phyloP scores from a whole-genome alignment of 2,888 invertebrate genomes.

The Aquatica leii region DNA sequence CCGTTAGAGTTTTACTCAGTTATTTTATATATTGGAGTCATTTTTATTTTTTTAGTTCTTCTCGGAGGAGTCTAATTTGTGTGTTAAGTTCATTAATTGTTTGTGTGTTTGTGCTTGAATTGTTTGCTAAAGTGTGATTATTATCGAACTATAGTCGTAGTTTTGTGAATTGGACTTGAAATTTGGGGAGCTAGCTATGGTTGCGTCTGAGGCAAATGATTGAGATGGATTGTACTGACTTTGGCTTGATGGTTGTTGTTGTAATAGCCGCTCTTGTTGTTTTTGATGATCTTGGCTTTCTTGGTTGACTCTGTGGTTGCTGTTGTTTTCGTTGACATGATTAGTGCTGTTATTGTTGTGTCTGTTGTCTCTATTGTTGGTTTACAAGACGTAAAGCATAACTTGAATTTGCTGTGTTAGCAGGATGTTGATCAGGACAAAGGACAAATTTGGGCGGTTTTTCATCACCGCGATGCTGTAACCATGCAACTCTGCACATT shows the following conservation, averaged over 20 bases:
- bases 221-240: neutral
- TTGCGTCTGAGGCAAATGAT: neutral
- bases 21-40: too few relatives aligned
- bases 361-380: conserved; percentile 15
- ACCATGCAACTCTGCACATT: too few relatives aligned
- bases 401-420: neutral
- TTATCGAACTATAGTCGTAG: too few relatives aligned
- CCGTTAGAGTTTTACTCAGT: too few relatives aligned
- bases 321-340: too few relatives aligned
- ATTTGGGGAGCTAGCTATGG: neutral
- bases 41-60: too few relatives aligned
- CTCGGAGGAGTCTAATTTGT: too few relatives aligned
- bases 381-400: conserved; percentile 9
- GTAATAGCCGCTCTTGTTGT: too few relatives aligned
- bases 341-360: neutral
- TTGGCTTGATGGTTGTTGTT: too few relatives aligned
- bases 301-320: too few relatives aligned
- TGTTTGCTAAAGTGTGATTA: neutral
- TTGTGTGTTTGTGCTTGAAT: neutral
- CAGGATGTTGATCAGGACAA: neutral
- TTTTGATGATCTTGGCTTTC: too few relatives aligned
- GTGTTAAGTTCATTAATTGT: neutral
- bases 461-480: too few relatives aligned
- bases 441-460: neutral
- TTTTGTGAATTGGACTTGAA: neutral